A percentile compares a stretch with the other conserved stretches of the same genome.
phyloP scores from a whole-genome alignment of 1,140 invertebrate genomes.

The Eurytemora carolleeae region DNA sequence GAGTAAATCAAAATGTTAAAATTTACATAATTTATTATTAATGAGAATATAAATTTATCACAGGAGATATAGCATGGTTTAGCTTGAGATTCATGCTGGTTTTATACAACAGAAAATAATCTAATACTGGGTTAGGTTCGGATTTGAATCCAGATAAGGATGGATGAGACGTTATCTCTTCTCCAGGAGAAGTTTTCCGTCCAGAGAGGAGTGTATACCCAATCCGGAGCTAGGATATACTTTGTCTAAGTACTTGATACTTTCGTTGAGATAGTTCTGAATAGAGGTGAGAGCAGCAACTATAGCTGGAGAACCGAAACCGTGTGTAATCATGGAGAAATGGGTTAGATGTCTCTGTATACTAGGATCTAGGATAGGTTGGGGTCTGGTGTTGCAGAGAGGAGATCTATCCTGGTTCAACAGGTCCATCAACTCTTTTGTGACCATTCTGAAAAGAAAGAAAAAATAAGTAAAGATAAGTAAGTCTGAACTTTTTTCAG shows the following conservation, averaged over 20 bases:
- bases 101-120: too few species aligned
- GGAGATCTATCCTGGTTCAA: slow-evolving; percentile 88
- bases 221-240: slow-evolving; percentile 40
- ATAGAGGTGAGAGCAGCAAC: slow-evolving; percentile 82
- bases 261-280: slow-evolving; percentile 89
- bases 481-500: neutral
- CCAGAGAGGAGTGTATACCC: neutral
- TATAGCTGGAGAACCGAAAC: slow-evolving; percentile 87
- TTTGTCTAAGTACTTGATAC: slow-evolving; percentile 86
- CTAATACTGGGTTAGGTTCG: too few species aligned
- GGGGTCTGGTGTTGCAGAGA: slow-evolving; percentile 80
- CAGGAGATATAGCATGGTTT: too few species aligned
- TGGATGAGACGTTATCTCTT: too few species aligned
- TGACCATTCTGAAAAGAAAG: slow-evolving; percentile 48
- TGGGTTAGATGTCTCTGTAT: slow-evolving; percentile 91
- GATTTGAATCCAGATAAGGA: too few species aligned
- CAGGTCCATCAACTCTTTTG: slow-evolving; percentile 90
- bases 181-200: neutral
- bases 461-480: slow-evolving; percentile 17
- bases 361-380: slow-evolving; percentile 69
- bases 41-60: too few species aligned
- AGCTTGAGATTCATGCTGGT: too few species aligned
- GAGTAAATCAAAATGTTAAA: too few species aligned
- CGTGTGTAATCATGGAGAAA: slow-evolving; percentile 91
- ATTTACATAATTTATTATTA: too few species aligned